These are phyloP conservation scores for Rhabdophis nuchalis DNA, from an alignment of 2,797 vertebrate species.

Conservation along the genomic window DNA sequence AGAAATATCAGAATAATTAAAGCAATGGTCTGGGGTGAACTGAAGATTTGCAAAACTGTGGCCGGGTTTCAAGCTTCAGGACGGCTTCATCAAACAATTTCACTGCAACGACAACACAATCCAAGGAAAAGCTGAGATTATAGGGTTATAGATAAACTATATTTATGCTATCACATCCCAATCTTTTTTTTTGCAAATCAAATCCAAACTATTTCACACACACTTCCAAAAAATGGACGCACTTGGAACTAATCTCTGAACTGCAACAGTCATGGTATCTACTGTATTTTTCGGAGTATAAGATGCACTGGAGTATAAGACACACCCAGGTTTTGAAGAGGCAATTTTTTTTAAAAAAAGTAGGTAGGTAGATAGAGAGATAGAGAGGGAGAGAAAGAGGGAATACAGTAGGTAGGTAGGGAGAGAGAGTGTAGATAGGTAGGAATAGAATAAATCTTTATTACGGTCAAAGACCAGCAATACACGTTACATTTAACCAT, in stretches of 20 bases:
- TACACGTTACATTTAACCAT: too few relatives aligned
- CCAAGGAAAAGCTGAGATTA: not conserved
- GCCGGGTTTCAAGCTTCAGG: not conserved
- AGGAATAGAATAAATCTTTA: too few relatives aligned
- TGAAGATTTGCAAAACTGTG: not conserved
- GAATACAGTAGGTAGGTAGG: too few relatives aligned
- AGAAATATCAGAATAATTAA: not conserved
- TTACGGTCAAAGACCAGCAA: too few relatives aligned
- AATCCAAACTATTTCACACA: not conserved
- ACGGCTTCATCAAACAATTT: not conserved
- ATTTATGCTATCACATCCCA: not conserved
- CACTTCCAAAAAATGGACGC: not conserved
- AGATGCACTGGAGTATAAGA: too few relatives aligned
- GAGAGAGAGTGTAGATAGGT: too few relatives aligned
- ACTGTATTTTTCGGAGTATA: too few relatives aligned
- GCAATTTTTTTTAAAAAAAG: too few relatives aligned
- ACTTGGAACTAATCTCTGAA: not conserved
- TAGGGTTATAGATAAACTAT: not conserved
- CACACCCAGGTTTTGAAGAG: too few relatives aligned
- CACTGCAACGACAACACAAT: not conserved
- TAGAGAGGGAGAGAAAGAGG: too few relatives aligned
- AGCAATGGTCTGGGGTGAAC: not conserved
- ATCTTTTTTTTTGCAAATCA: not conserved
- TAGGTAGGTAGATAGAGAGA: too few relatives aligned
- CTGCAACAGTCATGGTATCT: not conserved